Evolutionary conservation across 2,113 vertebrate genomes (phyloP).

Genomic region (Oreotragus oreotragus): DNA sequence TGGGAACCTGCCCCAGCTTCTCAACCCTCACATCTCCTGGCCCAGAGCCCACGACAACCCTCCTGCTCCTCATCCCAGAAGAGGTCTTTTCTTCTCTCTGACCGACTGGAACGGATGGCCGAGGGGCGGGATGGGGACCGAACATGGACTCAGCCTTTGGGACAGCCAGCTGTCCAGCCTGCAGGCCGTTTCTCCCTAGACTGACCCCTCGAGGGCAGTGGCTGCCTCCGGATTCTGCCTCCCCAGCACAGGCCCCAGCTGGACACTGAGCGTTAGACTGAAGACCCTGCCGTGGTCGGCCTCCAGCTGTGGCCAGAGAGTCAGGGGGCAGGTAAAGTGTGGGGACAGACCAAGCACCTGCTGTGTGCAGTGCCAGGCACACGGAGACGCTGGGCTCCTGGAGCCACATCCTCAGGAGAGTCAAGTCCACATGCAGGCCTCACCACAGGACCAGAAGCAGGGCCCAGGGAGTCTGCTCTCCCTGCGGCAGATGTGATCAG

Average conservation of each 20-base stretch:
- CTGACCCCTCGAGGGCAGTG: neutral
- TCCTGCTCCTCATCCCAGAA: neutral
- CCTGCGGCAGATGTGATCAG: neutral
- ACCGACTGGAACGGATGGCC: fast-evolving
- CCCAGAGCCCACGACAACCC: fast-evolving
- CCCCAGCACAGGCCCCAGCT: neutral
- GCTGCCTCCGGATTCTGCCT: fast-evolving
- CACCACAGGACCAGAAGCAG: too few species aligned
- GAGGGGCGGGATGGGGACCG: neutral
- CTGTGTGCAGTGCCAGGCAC: fast-evolving
- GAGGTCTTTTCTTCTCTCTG: neutral
- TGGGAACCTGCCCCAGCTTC: neutral
- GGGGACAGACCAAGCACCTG: neutral
- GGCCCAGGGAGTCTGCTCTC: neutral
- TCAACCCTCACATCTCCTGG: neutral
- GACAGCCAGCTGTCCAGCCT: too few species aligned
- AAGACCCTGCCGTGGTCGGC: neutral
- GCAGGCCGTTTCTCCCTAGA: neutral
- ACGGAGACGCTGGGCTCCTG: fast-evolving
- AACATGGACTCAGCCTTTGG: neutral
- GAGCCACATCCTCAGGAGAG: neutral
- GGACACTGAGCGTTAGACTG: neutral
- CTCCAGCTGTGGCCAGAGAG: neutral
- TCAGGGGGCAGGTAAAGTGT: fast-evolving
- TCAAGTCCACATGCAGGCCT: neutral